Evolutionary conservation across 2,113 vertebrate genomes (phyloP), one percentile per base, ranked within the genome.

Genomic region (Marcusenius ussheri): DNA sequence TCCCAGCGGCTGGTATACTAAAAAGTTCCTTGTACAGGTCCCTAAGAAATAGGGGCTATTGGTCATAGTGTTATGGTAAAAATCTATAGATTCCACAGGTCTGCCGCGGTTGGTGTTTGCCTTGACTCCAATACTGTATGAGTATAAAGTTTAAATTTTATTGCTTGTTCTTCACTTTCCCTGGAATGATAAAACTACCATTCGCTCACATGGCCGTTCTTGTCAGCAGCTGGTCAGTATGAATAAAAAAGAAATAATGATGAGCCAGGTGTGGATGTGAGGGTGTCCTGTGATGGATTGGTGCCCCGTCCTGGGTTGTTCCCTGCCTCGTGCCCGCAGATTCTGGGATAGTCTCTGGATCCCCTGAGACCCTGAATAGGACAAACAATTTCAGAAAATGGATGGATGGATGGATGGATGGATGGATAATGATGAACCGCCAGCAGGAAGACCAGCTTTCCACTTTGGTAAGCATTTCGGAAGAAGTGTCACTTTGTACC

Each of bases 181-280:
- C 15, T n/a, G 17, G 53, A 77, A 85, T 62, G 49, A 49, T 66
- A 83, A 89, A 51, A 27, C 45, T 49, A 80, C 70, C 31, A 35
- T 89, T 83, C 51, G 31, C 51, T 77, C 86, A 50, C 87, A 87
- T 27, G 70, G 88, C 10, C n/a, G 53, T 46, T 74, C 77, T 49
- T 74, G 77, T 66, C 90, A 83, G 83, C 24, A 70, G 88, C 62
- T 87, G 58, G 70, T 88, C 85, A 19, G 11, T 90, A 51, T 87
- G 42, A 83, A 45, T 70, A 31, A 62, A 24, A 11, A 74, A 53
- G 21, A 3, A 89, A 88, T 50, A 86, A 88, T 24, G 83, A 83
- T 45, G 56, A 83, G 74, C 39, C 62, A 70, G 31, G 49, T 19
- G 31, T 66, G 24, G 2, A 27, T 66, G 58, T 66, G 24, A 53